Percentiles rank a stretch among this genome's conserved stretches.
Conservation (phyloP, 2,888 invertebrate genomes). For the Perdita meconis region DNA sequence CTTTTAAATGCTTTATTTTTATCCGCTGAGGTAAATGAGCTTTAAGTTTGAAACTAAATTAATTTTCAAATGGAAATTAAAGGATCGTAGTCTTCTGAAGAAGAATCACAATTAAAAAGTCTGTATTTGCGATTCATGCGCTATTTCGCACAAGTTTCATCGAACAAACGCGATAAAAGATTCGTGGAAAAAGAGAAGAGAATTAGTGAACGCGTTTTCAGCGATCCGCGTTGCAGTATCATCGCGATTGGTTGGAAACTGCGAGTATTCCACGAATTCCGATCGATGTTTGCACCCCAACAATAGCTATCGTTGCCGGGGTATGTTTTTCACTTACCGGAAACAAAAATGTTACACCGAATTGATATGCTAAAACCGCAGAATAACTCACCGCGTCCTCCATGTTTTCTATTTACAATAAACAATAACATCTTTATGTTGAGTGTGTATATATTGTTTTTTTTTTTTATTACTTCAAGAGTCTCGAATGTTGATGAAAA, state of each 20-base stretch:
- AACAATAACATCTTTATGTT: not conserved
- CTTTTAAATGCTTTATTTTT: no score
- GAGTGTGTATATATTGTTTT: no score
- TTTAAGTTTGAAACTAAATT: no score
- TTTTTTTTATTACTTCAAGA: no score
- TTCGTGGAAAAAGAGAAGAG: not conserved
- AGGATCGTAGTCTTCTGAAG: not conserved
- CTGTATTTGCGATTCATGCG: not conserved
- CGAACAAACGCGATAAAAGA: not conserved
- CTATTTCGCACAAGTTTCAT: not conserved
- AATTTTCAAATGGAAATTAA: no score
- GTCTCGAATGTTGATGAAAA: no score
- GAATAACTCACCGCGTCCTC: no score
- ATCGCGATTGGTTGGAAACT: constrained; percentile 13
- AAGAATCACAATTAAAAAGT: not conserved
- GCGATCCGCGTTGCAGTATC: constrained; percentile 3
- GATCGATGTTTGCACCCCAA: constrained; percentile 17
- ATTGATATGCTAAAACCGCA: not conserved
- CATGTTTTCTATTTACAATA: not conserved
- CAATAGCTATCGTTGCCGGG: constrained; percentile 8
- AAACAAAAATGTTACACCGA: not conserved
- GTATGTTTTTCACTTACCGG: constrained; percentile 10
- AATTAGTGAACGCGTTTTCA: constrained; percentile 24
- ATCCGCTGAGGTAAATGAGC: no score
- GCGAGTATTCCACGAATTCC: constrained; percentile 18